Base-by-base conservation (phyloP, 2,888 invertebrate genomes). In the Latheticus oryzae region DNA sequence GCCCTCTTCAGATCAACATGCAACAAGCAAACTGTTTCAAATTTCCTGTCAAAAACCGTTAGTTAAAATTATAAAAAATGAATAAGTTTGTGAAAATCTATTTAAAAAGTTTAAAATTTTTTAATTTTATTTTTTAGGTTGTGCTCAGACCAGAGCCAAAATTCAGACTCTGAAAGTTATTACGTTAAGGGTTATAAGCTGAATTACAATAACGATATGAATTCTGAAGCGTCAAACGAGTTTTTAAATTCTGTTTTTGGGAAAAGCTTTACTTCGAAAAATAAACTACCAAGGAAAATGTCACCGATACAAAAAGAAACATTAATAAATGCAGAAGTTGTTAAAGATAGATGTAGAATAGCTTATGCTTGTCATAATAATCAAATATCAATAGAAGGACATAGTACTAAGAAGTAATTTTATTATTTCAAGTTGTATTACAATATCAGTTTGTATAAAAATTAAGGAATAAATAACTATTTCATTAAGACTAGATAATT, bases 331-430 rank as follows among this genome's bases (percentile, higher is more conserved):
- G 2, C 7, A 2, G 32, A 17, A 1, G 35, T 23, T n/a, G 43
- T 60, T 9, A 17, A 12, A 9, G 51, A 55, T 11, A 19, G 61
- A 21, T 61, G 61, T 24, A 23, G 45, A 17, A 28, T 61, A 32
- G 17, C 58, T n/a, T 50, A 47, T 13, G 55, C 42, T 9, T 40
- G 52, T 23, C 26, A 38, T 23, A 57, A 54, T 11, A 51, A 51
- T 11, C 40, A 42, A 26, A 21, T 61, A 4, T 48, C 35, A n/a
- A 40, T 61, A 35, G 61, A 61, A 55, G 61, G 61, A 0, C 40
- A 48, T 11, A n/a, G 8, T 2, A 5, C 8, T 5, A 50, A 47
- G 28, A 58, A 58, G 40, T 43, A 15, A 43, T 24, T 42, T 28
- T 37, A n/a, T 17, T 40, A 15, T 24, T 11, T 38, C 21, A 11